Base-by-base conservation (phyloP, 2,113 vertebrate genomes). In the Corvus cornix region DNA sequence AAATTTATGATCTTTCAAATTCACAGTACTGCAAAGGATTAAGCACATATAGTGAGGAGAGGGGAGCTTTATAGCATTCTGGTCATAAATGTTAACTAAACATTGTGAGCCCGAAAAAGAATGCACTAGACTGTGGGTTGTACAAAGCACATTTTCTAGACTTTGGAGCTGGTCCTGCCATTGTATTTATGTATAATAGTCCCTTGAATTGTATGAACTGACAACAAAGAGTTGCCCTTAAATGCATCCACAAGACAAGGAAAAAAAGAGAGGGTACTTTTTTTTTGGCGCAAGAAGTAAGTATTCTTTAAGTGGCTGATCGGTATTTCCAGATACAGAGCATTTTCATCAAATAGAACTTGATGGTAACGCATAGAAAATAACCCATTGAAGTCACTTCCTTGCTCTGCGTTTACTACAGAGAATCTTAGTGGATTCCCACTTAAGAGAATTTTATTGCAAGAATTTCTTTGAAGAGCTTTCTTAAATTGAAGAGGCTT, bases 401-500 rank as follows among this genome's bases (percentile, higher is more conserved):
- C 35, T 89, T 75, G 52, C 35, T 82, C 72, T 70, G 8, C 11
- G 0, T 43, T 82, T 55, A 24, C 30, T 69, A n/a, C 43, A 59
- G 48, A 81, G 24, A 66, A 46, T 73, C 37, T 52, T 59, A 44
- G 41, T 39, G 58, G 7, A 43, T 46, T 75, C 33, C 26, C 33
- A 72, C 30, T 12, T 26, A 75, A 31, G 30, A 67, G 69, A 51
- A 14, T 75, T 92, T 24, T 74, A 63, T 59, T 70, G 39, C 72
- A 78, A 81, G 48, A 70, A 66, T 74, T 84, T 66, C 27, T 86
- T 84, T 78, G 51, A 84, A 43, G 59, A 81, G 22, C n/a, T 87
- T 78, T 84, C 84, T 75, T 48, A 81, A 69, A 90, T 19, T 74
- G 52, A 89, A 89, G 10, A 89, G 35, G 33, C 46, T 89, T 93